Evolutionary conservation across 2,888 invertebrate species (phyloP), one percentile per base, ranked within the genome.

Genomic region (Eulithis testata): DNA sequence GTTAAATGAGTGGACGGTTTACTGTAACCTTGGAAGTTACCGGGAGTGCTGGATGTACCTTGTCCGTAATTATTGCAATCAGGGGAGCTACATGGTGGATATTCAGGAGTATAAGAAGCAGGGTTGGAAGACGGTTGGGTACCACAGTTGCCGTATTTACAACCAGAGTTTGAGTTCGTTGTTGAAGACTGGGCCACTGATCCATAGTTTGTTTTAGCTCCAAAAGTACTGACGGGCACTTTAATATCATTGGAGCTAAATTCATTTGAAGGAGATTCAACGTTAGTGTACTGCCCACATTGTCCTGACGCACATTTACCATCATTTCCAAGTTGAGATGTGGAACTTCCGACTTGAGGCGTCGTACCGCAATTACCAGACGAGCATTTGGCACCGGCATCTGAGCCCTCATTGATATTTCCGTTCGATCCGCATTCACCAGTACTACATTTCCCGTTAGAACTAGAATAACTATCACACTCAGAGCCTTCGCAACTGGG

Each of bases 1-100:
- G 83, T 83, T 62, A 89, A 80, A 69, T 81, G 71, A 63, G 68
- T 73, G 36, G 82, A 72, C n/a, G 90, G 88, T 73, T 78, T 77
- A 63, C 74, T 77, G 45, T 69, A 63, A 50, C 21, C 59, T 51
- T 31, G 31, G 31, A 74, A 68, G 44, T 65, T 69, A 44, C 71
- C 57, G 31, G 64, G 66, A 50, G 75, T 37, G 50, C 67, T 76
- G 45, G 62, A 54, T 51, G 74, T 52, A 56, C 72, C 65, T 57
- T 72, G 69, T 36, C 74, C 73, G 56, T 73, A 73, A 45, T 68
- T 60, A 54, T 68, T 74, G 53, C 74, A 74, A 64, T 73, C 67
- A 4, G 78, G 72, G 27, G 76, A 69, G 36, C 69, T 66, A 68
- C 74, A 77, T 62, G 63, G 70, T 40, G 73, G 68, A 50, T 59